Percentiles rank a stretch among this genome's conserved stretches.
Conservation (phyloP, 2,113 vertebrate species). For the Sarotherodon lohbergeri region DNA sequence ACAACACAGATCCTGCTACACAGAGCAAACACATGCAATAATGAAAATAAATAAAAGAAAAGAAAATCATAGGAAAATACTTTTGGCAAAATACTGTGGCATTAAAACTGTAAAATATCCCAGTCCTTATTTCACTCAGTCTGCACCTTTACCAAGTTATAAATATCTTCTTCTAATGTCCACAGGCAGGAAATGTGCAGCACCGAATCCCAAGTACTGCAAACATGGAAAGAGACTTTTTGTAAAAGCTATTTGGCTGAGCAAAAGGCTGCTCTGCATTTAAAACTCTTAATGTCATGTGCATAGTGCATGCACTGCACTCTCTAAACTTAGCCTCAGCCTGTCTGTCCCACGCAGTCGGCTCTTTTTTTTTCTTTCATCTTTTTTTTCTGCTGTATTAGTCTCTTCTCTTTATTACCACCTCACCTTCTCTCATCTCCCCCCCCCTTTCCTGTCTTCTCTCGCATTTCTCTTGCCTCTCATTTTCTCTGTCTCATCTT, state of each 20-base stretch:
- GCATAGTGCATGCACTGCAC: not conserved
- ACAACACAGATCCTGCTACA: too few species aligned
- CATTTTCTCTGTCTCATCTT: not conserved
- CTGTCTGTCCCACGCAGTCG: not conserved
- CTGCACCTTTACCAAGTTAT: not conserved
- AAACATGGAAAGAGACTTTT: not conserved
- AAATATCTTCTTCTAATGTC: not conserved
- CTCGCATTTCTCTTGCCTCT: not conserved
- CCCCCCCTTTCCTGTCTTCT: not conserved
- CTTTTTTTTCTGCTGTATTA: not conserved
- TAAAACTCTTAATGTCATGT: slow-evolving; percentile 29
- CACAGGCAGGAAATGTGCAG: not conserved
- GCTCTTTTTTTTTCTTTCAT: not conserved
- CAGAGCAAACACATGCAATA: not conserved
- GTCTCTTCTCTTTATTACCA: not conserved
- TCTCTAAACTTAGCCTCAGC: slow-evolving; percentile 18
- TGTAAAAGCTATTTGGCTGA: not conserved
- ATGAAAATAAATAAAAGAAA: not conserved
- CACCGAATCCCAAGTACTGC: not conserved
- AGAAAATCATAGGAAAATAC: not conserved
- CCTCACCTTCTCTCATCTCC: not conserved
- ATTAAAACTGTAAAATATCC: not conserved
- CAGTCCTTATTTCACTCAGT: not conserved
- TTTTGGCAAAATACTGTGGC: not conserved
- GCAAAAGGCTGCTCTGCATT: slow-evolving; percentile 22